Base-by-base conservation (phyloP, 2,888 invertebrate genomes). In the Panopea generosa region DNA sequence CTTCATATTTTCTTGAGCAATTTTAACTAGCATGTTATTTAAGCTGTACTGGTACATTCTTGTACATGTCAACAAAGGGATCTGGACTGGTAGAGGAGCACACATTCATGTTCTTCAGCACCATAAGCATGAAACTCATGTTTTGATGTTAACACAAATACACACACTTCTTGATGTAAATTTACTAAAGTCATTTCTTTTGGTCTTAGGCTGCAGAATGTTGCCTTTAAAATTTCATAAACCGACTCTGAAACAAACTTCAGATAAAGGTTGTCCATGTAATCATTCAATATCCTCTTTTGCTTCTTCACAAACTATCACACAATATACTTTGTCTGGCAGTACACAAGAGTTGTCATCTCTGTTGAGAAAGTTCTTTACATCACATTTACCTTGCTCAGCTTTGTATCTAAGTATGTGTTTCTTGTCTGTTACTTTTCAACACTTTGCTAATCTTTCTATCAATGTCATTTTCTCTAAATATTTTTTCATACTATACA, bases 201-300 rank as follows among this genome's bases (percentile, higher is more conserved):
- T 33, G 65, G 72, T 53, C 63, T 49, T 2, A 57, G 38, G 3
- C 65, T 45, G 38, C 66, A 70, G 40, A 74, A 77, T 4, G 65
- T 60, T 27, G 70, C 59, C 1, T 29, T 27, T 26, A 70, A 77
- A 18, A 74, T 53, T 22, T 56, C 60, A 55, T 62, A 66, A 33
- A 40, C 22, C 0, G 52, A 4, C 47, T 72, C 72, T n/a, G 76
- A 40, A 14, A 43, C 24, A 52, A 72, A 73, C 56, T 77, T 73
- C n/a, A 45, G 11, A 49, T 77, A 76, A 2, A 73, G 43, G 38
- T 57, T 73, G 53, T 69, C 61, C 72, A 73, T 53, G 26, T 65
- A 77, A 49, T 77, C 80, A 55, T 72, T 72, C n/a, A 80, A 33
- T 1, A 80, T 52, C 14, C 67, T 29, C 56, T 76, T 76, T 45